These are phyloP conservation scores for Anisognathus igniventris DNA, from an alignment of 2,797 vertebrate genomes.

Conservation along the genomic window DNA sequence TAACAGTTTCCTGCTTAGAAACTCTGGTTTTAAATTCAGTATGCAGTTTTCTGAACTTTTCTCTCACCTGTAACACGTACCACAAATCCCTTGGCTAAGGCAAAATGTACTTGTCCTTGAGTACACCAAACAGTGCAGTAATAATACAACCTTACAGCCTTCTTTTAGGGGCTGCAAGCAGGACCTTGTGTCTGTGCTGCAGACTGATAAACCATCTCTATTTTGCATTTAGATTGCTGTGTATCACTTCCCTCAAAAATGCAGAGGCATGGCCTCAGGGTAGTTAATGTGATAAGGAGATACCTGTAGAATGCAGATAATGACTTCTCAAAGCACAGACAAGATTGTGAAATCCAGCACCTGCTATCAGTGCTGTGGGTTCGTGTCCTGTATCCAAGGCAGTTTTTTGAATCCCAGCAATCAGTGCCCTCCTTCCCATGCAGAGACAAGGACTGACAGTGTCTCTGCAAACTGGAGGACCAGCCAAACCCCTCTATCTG, in stretches of 20 bases:
- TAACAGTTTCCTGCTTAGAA: not conserved
- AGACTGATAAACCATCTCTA: not conserved
- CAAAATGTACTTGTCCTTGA: not conserved
- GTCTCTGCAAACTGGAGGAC: not conserved
- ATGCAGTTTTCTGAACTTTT: not conserved
- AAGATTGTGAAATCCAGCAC: not conserved
- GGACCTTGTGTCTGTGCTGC: not conserved
- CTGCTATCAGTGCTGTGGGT: accelerated
- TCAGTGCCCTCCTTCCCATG: not conserved
- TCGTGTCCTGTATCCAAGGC: not conserved
- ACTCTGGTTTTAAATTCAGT: not conserved
- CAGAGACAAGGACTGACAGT: not conserved
- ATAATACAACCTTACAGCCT: not conserved
- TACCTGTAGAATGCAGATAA: not conserved
- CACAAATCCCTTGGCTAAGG: not conserved
- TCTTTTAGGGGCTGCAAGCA: not conserved
- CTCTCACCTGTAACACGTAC: not conserved
- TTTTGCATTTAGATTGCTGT: not conserved
- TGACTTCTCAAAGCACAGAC: not conserved
- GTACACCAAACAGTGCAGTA: not conserved
- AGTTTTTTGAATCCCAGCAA: not conserved
- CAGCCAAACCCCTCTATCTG: not conserved
- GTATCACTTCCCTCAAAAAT: not conserved
- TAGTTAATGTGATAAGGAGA: not conserved
- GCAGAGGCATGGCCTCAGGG: not conserved